phyloP scores from a whole-genome alignment of 2,888 invertebrate genomes.

The Seira musarum region DNA sequence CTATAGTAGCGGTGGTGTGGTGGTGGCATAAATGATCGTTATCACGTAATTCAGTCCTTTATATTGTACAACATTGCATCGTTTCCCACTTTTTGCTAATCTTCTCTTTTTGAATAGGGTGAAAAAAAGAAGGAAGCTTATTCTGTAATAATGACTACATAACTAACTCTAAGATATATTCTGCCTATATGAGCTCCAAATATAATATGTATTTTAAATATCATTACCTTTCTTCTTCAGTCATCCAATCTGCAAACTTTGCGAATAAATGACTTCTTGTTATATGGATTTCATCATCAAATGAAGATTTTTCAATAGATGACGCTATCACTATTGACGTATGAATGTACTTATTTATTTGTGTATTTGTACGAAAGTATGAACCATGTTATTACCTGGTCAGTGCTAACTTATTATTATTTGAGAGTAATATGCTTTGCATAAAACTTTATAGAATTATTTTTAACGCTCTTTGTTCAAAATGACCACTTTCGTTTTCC shows the following conservation, averaged over 20 bases:
- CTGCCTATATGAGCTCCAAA: not conserved
- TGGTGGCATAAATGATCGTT: constrained; percentile 37
- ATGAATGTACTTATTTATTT: no score
- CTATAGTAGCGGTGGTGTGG: constrained; percentile 1
- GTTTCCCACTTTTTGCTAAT: constrained; percentile 49
- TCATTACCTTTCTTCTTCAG: no score
- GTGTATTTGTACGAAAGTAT: no score
- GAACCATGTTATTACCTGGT: no score
- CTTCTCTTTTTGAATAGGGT: constrained; percentile 25
- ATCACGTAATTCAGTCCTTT: constrained; percentile 52
- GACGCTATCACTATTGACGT: no score
- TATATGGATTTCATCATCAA: not conserved
- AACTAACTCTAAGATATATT: not conserved
- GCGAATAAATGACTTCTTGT: no score
- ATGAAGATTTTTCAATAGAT: constrained; percentile 31
- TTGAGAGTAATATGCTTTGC: no score
- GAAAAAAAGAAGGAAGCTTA: constrained; percentile 30
- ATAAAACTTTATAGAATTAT: no score
- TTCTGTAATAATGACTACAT: constrained; percentile 39
- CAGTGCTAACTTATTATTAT: no score
- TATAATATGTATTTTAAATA: not conserved
- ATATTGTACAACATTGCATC: constrained; percentile 15
- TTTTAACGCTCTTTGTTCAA: no score
- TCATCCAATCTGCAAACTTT: no score
- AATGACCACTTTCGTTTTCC: no score